Conservation (phyloP, 2,797 vertebrate genomes). For the Perodicticus potto region DNA sequence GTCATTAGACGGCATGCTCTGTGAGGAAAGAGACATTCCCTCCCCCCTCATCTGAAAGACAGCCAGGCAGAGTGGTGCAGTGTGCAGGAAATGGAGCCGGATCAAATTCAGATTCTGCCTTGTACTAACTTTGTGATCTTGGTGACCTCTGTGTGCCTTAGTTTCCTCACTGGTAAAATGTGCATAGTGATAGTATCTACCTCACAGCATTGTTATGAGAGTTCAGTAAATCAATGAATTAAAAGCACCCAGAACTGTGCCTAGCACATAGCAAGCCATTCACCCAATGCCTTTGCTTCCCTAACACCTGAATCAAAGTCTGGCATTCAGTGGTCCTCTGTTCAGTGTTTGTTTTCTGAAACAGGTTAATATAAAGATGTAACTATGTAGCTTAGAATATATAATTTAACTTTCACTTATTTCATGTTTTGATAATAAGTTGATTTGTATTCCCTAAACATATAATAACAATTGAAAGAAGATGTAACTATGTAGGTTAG, state of each 20-base stretch:
- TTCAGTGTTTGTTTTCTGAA: neutral
- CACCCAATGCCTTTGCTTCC: neutral
- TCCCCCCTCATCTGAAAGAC: neutral
- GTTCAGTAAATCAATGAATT: neutral
- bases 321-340: neutral
- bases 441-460: neutral
- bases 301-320: neutral
- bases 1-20: neutral
- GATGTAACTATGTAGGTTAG: neutral
- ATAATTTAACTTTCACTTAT: neutral
- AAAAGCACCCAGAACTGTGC: neutral
- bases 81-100: neutral
- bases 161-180: neutral
- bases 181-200: neutral
- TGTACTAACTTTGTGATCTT: neutral
- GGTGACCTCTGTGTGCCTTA: neutral
- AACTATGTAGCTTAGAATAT: neutral
- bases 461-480: neutral
- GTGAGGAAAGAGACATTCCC: neutral
- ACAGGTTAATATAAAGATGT: neutral
- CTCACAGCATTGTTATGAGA: neutral
- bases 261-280: neutral
- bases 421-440: neutral
- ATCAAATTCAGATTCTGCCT: neutral
- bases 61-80: neutral